Base-by-base conservation (phyloP, 1,140 invertebrate genomes). In the Cydia amplana region DNA sequence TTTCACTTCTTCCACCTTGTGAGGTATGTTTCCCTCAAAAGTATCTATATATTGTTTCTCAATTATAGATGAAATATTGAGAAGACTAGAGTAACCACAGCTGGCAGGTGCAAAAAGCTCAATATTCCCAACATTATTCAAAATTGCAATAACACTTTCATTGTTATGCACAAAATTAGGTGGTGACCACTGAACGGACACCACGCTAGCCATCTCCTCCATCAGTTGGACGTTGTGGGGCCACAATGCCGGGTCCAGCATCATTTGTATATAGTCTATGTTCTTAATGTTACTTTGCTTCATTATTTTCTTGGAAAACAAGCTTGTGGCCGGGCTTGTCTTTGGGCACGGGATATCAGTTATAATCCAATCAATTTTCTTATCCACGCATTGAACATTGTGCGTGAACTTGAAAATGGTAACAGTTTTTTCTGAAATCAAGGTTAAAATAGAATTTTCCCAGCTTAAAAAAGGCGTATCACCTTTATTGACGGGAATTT, bases 51-150 rank as follows among this genome's bases (percentile, higher is more conserved):
- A 63, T n/a, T 88, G 51, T 25, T 80, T 72, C 65, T 77, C 82
- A 18, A 86, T 79, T 75, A 74, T 77, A 16, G 67, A 28, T 40
- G 89, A 87, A 16, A 92, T 72, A 60, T 88, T 79, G 63, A 88
- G 64, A 18, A 87, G 32, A 72, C 73, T 82, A 5, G 6, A 40
- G 81, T 84, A 91, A n/a, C 60, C 43, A 9, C 74, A 76, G 73
- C 74, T 85, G 20, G 74, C 32, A 20, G 55, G 74, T 63, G 7
- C 77, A 79, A 80, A 87, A 18, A 92, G 55, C 40, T 90, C 84
- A 0, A 92, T 76, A 76, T 85, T 85, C 2, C 91, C 91, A 49
- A 87, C 80, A 78, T 86, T 91, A 67, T 86, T 92, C 6, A 92
- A 74, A 32, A 85, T 70, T 7, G 91, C 85, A 23, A 92, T 43